These are phyloP conservation scores for Melolontha melolontha DNA, from an alignment of 2,888 invertebrate species.

Conservation along the genomic window DNA sequence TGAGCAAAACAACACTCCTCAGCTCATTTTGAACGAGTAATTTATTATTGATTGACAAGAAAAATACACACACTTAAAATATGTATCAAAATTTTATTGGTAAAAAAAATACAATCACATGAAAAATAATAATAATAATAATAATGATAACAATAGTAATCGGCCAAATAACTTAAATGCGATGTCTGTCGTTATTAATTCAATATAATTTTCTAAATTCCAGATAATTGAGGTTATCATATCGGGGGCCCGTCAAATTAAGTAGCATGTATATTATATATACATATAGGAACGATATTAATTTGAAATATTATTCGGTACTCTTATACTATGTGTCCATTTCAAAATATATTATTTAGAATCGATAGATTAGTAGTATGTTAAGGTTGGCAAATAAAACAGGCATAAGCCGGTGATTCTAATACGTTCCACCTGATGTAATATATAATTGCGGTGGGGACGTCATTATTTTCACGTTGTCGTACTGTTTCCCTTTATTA, in stretches of 20 bases:
- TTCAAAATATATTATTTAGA: slow-evolving; percentile 16
- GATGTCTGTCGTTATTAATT: slow-evolving; percentile 19
- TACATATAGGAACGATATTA: slow-evolving; percentile 7
- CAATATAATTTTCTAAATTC: slow-evolving; percentile 39
- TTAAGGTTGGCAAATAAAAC: not conserved
- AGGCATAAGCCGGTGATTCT: not conserved
- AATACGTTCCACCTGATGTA: not conserved
- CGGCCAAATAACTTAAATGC: slow-evolving; percentile 9
- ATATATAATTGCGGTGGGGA: too few relatives aligned
- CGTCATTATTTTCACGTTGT: too few relatives aligned
- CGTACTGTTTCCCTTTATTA: too few relatives aligned
- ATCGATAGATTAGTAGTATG: slow-evolving; percentile 1
- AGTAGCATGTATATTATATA: slow-evolving; percentile 2
- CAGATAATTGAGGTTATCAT: slow-evolving; percentile 36
- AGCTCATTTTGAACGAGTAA: not conserved
- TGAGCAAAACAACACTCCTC: too few relatives aligned
- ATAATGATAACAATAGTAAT: slow-evolving; percentile 26
- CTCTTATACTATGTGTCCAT: not conserved
- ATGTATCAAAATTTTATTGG: slow-evolving; percentile 18
- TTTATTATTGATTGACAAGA: slow-evolving; percentile 27
- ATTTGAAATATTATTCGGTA: not conserved
- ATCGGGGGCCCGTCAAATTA: slow-evolving; percentile 12
- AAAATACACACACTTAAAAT: slow-evolving; percentile 24
- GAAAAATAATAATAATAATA: slow-evolving; percentile 4
- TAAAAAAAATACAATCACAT: slow-evolving; percentile 11